Percentiles rank a stretch among this genome's conserved stretches.
Conservation (phyloP, 2,888 invertebrate genomes). For the Tachina fera region DNA sequence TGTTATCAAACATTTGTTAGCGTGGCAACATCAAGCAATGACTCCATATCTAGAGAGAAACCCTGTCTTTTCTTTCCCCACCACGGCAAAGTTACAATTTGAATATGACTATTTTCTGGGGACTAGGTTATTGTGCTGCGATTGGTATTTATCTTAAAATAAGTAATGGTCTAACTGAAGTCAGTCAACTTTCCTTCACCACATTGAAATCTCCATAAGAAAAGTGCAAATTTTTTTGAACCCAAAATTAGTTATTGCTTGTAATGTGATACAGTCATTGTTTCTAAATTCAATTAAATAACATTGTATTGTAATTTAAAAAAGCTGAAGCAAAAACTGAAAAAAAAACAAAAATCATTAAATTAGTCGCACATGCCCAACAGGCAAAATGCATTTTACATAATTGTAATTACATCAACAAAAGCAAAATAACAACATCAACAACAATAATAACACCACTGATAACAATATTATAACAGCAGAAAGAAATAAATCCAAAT, state of each 20-base stretch:
- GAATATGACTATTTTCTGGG: too few species aligned
- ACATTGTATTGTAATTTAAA: constrained; percentile 29
- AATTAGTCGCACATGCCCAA: constrained; percentile 68
- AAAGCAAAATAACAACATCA: constrained; percentile 64
- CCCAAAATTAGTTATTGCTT: constrained; percentile 30
- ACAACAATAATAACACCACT: constrained; percentile 35
- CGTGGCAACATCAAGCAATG: too few species aligned
- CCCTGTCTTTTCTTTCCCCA: too few species aligned
- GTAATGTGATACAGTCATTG: constrained; percentile 43
- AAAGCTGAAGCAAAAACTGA: constrained; percentile 19
- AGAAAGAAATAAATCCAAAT: constrained; percentile 41
- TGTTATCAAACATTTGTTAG: too few species aligned
- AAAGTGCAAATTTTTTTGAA: background rate
- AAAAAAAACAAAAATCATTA: constrained; percentile 51
- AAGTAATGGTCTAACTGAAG: too few species aligned
- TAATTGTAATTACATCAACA: constrained; percentile 69
- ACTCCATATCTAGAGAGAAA: too few species aligned
- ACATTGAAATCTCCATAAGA: background rate
- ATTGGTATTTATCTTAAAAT: too few species aligned
- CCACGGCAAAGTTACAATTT: too few species aligned
- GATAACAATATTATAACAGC: constrained; percentile 47
- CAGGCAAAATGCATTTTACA: constrained; percentile 68
- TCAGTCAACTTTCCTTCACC: too few species aligned
- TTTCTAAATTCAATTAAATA: constrained; percentile 52
- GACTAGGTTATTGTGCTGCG: too few species aligned